Base-by-base conservation (phyloP, 1,140 invertebrate genomes). In the Condylostylus longicornis region DNA sequence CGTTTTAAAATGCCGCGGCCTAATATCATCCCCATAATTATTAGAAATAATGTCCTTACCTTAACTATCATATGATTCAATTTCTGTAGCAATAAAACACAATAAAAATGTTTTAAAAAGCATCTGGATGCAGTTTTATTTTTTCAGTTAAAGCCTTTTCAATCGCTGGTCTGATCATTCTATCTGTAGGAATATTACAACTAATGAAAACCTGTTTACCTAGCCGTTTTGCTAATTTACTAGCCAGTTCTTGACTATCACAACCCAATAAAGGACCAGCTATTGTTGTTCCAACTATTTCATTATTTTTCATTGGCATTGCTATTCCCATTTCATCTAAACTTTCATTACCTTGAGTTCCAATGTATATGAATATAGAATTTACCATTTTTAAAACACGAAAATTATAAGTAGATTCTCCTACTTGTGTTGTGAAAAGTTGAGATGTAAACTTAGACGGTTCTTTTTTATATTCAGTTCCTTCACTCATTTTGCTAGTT, bases 141-240 rank as follows among this genome's bases (percentile, higher is more conserved):
- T 54, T 48, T 33, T 51, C 37, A 40, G 40, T 46, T 12, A 57
- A 37, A 33, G 42, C 20, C 34, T 49, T 46, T 33, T 50, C 50
- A 1, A 57, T 28, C n/a, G 40, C 30, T 21, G 49, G 29, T 13
- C 44, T 38, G 10, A 46, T 42, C 6, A 40, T 28, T 29, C 33
- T 33, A 42, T 57, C 49, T 15, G 31, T 28, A 18, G 40, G 38
- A 8, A 57, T 18, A 42, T 54, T 57, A 35, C 42, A 52, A 43
- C 54, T 57, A 13, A 57, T 23, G 33, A 44, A 57, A 5, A 57
- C 45, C 18, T 37, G 43, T 44, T 57, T 57, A 8, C 45, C 37
- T 13, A 51, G 21, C 29, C 43, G 43, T 37, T 48, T 53, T 9
- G 43, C 37, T n/a, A 57, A 14, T 31, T 47, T 47, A n/a, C 35